Percentiles rank a stretch among this genome's conserved stretches.
These are phyloP conservation scores for Anagyrus pseudococci DNA, from an alignment of 2,888 invertebrate species.

Conservation along the genomic window DNA sequence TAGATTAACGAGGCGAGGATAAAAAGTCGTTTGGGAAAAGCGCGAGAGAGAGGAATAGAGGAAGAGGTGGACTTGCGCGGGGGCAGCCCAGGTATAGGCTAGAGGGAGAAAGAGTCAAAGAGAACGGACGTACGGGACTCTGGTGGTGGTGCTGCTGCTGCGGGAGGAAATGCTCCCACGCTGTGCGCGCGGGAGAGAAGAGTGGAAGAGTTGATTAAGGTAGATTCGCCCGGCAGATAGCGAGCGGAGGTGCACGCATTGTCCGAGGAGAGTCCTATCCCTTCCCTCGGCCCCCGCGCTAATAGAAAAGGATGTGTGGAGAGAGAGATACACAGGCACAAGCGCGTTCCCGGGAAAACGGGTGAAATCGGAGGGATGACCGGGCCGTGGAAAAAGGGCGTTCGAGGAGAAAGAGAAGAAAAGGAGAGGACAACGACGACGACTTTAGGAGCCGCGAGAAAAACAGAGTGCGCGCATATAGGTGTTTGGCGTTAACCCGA, in stretches of 20 bases:
- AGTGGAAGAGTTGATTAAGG: conserved; percentile 31
- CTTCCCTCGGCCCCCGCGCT: no score
- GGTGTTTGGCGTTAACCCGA: no score
- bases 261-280: conserved; percentile 18
- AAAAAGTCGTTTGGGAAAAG: background rate
- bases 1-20: background rate
- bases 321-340: no score
- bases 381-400: conserved; percentile 38
- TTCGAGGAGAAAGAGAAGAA: conserved; percentile 4
- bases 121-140: background rate
- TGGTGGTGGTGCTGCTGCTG: background rate
- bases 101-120: no score
- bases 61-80: background rate
- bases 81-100: no score
- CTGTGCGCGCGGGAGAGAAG: no score
- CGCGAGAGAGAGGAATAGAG: background rate
- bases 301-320: conserved; percentile 14
- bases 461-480: no score
- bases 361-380: conserved; percentile 45
- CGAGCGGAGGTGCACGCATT: conserved; percentile 15
- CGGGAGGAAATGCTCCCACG: conserved; percentile 34
- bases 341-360: conserved; percentile 33
- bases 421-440: background rate
- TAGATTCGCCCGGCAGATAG: conserved; percentile 22
- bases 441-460: background rate